A percentile compares a stretch with the other conserved stretches of the same genome.
Conservation (phyloP, 2,113 vertebrate genomes). For the Zonotrichia leucophrys region DNA sequence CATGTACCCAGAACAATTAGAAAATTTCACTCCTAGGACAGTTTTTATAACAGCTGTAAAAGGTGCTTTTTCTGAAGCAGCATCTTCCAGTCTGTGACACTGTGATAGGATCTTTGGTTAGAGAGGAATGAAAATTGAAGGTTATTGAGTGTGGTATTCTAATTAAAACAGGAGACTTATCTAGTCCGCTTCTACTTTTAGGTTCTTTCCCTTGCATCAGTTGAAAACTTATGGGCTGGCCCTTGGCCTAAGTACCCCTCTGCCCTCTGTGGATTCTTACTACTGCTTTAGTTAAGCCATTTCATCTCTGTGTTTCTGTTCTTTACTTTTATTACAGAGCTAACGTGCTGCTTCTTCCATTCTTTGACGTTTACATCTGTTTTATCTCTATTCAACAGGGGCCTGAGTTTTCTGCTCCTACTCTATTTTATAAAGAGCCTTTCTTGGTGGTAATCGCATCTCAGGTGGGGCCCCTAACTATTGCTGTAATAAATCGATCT, state of each 20-base stretch:
- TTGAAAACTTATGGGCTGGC: not conserved
- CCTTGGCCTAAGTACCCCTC: not conserved
- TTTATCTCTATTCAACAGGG: not conserved
- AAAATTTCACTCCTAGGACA: conserved; percentile 6
- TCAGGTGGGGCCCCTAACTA: not conserved
- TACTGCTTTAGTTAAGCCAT: not conserved
- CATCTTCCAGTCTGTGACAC: conserved; percentile 44
- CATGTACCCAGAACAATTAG: conserved; percentile 5
- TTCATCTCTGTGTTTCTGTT: not conserved
- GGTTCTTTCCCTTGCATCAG: not conserved
- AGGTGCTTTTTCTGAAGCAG: conserved; percentile 56
- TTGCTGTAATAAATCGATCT: not conserved
- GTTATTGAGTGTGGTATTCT: not conserved
- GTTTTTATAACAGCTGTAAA: conserved; percentile 44
- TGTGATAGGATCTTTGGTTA: conserved; percentile 13
- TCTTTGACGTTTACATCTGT: not conserved
- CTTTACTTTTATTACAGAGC: not conserved
- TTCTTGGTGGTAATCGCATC: not conserved
- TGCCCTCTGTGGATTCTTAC: not conserved
- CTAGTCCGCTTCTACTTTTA: not conserved
- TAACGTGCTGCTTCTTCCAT: not conserved
- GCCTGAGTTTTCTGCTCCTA: not conserved
- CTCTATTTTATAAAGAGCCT: not conserved
- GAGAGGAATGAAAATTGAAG: not conserved
- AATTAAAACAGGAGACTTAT: not conserved